These are phyloP conservation scores for Synchiropus splendidus DNA, from an alignment of 2,113 vertebrate species.

Conservation along the genomic window DNA sequence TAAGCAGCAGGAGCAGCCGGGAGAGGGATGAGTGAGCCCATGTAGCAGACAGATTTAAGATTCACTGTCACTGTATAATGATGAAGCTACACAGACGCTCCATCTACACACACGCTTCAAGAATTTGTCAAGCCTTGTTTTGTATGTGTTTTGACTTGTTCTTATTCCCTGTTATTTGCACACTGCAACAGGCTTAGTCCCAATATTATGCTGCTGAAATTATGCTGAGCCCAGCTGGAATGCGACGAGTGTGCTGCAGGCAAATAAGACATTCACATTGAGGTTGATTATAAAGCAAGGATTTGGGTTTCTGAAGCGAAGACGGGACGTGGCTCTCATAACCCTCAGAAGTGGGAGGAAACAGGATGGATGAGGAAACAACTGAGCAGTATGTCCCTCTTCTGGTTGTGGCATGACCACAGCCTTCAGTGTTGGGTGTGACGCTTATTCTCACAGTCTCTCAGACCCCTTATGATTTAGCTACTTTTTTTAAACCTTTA, in stretches of 20 bases:
- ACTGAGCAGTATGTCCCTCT: no score
- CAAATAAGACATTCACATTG: slow-evolving; percentile 29
- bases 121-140: slow-evolving; percentile 39
- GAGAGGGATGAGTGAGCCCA: slow-evolving; percentile 25
- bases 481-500: no score
- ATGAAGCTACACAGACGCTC: slow-evolving; percentile 29
- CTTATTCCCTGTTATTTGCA: slow-evolving; percentile 34
- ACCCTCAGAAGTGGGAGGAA: no score
- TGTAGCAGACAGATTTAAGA: slow-evolving; percentile 37
- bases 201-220: slow-evolving; percentile 20
- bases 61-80: slow-evolving; percentile 31
- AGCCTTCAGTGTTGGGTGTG: no score
- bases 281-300: slow-evolving; percentile 29
- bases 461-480: no score
- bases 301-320: slow-evolving; percentile 25
- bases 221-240: slow-evolving; percentile 45
- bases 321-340: neutral
- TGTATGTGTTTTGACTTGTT: slow-evolving; percentile 27
- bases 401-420: no score
- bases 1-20: slow-evolving; percentile 1
- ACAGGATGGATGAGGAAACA: no score
- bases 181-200: slow-evolving; percentile 11
- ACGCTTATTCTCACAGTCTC: no score
- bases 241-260: slow-evolving; percentile 33
- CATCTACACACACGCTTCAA: slow-evolving; percentile 10